These are phyloP conservation scores for Bradysia coprophila DNA, from an alignment of 1,140 invertebrate genomes.

Conservation along the genomic window DNA sequence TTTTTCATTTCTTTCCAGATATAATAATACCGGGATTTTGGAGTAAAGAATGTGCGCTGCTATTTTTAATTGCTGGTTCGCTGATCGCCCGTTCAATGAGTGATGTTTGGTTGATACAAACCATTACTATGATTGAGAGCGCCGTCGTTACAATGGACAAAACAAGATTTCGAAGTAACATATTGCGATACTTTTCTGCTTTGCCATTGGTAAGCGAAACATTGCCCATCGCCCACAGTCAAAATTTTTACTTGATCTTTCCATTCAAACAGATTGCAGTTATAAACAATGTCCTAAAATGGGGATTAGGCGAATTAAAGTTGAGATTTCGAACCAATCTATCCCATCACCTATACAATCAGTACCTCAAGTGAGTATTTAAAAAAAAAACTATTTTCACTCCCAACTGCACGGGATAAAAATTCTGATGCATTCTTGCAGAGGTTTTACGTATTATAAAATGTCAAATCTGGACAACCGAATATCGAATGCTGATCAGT, in stretches of 20 bases:
- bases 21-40: constrained; percentile 69
- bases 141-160: constrained; percentile 81
- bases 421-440: constrained; percentile 33
- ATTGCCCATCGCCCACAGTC: constrained; percentile 6
- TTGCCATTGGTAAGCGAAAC: constrained; percentile 56
- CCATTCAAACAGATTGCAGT: constrained; percentile 61
- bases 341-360: constrained; percentile 67
- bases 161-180: constrained; percentile 49
- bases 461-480: constrained; percentile 89
- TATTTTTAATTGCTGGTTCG: constrained; percentile 61
- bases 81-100: constrained; percentile 78
- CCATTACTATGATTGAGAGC: constrained; percentile 84
- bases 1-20: constrained; percentile 16
- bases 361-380: constrained; percentile 75
- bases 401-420: not conserved
- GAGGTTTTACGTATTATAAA: constrained; percentile 92
- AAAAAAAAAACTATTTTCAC: not conserved
- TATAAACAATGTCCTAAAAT: constrained; percentile 86
- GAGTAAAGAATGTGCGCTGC: constrained; percentile 55
- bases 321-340: constrained; percentile 77
- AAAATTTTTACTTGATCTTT: constrained; percentile 5
- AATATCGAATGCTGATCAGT: constrained; percentile 91
- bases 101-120: constrained; percentile 94
- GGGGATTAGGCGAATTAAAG: constrained; percentile 85
- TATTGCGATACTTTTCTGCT: constrained; percentile 57